These are phyloP conservation scores for Rhyacophila brunnea DNA, from an alignment of 1,140 invertebrate species.

Conservation along the genomic window DNA sequence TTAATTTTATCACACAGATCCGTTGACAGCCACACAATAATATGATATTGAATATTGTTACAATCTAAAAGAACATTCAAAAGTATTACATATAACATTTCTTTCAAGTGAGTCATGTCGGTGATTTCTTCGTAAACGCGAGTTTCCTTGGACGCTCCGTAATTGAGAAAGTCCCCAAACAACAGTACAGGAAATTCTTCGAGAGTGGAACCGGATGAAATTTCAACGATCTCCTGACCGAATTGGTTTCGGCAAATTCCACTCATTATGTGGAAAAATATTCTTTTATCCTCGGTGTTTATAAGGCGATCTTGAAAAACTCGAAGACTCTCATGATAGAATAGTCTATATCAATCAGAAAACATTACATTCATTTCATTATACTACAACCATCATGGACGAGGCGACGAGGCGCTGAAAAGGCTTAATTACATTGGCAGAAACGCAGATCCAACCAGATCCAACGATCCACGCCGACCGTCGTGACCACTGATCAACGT, in stretches of 20 bases:
- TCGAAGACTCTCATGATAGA: conserved; percentile 86
- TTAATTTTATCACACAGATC: no score
- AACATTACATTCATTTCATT: not conserved
- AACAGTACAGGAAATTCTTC: conserved; percentile 67
- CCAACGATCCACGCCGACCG: no score
- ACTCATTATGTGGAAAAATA: conserved; percentile 72
- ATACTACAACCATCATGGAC: no score
- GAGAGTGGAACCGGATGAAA: conserved; percentile 66
- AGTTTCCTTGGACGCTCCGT: conserved; percentile 69
- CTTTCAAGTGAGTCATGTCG: conserved; percentile 72
- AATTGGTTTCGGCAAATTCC: conserved; percentile 63
- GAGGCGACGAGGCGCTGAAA: no score
- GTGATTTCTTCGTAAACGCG: conserved; percentile 82
- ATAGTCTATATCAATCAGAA: conserved; percentile 61
- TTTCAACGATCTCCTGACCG: conserved; percentile 60
- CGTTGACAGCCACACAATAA: no score
- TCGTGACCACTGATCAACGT: no score
- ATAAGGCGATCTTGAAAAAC: conserved; percentile 90
- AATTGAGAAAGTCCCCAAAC: conserved; percentile 86
- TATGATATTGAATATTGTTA: no score
- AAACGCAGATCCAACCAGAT: no score
- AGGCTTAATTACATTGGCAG: no score
- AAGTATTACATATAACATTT: conserved; percentile 58
- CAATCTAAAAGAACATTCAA: not conserved
- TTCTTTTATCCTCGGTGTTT: conserved; percentile 74